phyloP scores from a whole-genome alignment of 2,797 vertebrate species.

The Chaetophractus vellerosus region DNA sequence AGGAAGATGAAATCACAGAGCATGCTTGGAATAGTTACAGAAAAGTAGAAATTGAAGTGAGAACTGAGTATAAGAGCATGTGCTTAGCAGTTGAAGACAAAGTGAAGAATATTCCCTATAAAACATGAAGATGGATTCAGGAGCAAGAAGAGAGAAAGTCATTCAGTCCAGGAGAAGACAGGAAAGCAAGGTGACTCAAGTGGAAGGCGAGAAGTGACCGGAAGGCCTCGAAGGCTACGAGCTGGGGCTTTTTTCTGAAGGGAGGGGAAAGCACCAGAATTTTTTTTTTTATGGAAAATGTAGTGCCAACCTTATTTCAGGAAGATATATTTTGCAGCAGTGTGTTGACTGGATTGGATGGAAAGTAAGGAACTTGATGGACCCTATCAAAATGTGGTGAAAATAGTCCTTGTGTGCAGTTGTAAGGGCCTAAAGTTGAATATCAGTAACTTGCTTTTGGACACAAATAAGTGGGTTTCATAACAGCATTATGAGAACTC shows the following conservation, averaged over 20 bases:
- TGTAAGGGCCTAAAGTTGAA: constrained; percentile 45
- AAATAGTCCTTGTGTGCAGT: constrained; percentile 32
- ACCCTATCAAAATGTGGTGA: constrained; percentile 64
- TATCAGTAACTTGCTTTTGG: constrained; percentile 54
- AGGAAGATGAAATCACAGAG: not conserved
- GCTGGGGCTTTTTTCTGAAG: constrained; percentile 44
- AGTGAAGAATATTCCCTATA: not conserved
- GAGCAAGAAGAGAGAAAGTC: not conserved
- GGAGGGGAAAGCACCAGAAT: constrained; percentile 52
- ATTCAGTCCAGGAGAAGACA: not conserved
- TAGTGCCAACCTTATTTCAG: constrained; percentile 74
- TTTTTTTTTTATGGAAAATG: constrained; percentile 58
- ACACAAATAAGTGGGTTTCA: constrained; percentile 4
- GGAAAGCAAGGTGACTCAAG: not conserved
- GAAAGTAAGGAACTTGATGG: constrained; percentile 66
- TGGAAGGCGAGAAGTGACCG: not conserved
- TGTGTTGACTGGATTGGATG: not conserved
- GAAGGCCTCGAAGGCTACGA: not conserved
- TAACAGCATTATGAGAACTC: constrained; percentile 37
- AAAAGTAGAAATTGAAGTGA: constrained; percentile 10
- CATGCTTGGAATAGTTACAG: not conserved
- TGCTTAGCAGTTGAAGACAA: not conserved
- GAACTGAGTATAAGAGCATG: not conserved
- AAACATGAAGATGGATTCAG: not conserved
- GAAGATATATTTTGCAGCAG: constrained; percentile 62